phyloP scores from a whole-genome alignment of 2,888 invertebrate species.

The Macaria notata region DNA sequence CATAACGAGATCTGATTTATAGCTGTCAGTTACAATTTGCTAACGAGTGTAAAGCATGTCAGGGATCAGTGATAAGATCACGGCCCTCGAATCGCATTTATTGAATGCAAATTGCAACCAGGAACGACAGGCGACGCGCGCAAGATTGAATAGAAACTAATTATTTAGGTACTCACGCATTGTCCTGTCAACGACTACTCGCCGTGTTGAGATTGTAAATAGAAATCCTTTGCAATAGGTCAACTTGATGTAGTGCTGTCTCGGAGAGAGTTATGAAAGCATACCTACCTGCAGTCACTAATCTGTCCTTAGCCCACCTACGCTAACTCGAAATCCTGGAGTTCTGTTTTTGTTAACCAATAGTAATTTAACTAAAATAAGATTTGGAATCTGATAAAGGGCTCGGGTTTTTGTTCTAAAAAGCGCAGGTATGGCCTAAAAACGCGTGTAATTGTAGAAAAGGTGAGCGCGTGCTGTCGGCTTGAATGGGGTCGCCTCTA shows the following conservation, averaged over 20 bases:
- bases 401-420: no score
- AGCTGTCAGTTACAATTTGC: slow-evolving; percentile 72
- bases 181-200: slow-evolving; percentile 56
- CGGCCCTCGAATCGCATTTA: slow-evolving; percentile 54
- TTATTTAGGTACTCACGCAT: slow-evolving; percentile 67
- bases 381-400: background rate
- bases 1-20: slow-evolving; percentile 60
- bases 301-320: no score
- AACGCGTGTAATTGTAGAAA: slow-evolving; percentile 18
- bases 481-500: slow-evolving; percentile 56
- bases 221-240: slow-evolving; percentile 42
- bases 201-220: slow-evolving; percentile 44
- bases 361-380: background rate
- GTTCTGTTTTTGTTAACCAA: no score
- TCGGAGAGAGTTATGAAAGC: slow-evolving; percentile 17
- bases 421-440: slow-evolving; percentile 5
- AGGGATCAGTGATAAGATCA: slow-evolving; percentile 67
- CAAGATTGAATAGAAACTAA: slow-evolving; percentile 61
- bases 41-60: slow-evolving; percentile 71
- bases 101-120: slow-evolving; percentile 70
- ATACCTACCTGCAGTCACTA: background rate
- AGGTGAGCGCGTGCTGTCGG: slow-evolving; percentile 40
- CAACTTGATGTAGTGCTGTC: slow-evolving; percentile 32
- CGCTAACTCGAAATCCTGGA: no score
- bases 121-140: slow-evolving; percentile 47